Evolutionary conservation across 1,140 invertebrate species (phyloP).

Genomic region (Acyrthosiphon pisum): DNA sequence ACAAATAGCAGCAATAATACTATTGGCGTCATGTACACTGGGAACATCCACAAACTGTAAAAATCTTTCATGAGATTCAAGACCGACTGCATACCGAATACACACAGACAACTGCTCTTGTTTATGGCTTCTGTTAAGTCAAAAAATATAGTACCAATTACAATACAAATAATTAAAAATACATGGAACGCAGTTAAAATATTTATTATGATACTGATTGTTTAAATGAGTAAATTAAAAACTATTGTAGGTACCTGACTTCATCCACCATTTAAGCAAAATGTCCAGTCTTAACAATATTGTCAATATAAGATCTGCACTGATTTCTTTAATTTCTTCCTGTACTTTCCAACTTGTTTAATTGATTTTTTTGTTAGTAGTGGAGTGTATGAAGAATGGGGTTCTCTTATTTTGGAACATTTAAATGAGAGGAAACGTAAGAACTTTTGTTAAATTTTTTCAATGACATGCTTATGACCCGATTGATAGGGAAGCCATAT

Average conservation of each 20-base stretch:
- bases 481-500: no score
- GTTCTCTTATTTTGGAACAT: no score
- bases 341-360: no score
- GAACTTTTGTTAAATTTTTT: no score
- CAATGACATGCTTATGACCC: no score
- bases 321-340: no score
- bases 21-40: not conserved
- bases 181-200: conserved; percentile 59
- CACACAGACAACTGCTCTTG: not conserved
- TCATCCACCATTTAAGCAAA: not conserved
- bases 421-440: no score
- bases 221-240: not conserved
- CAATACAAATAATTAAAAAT: not conserved
- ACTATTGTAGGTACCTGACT: not conserved
- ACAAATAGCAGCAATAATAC: not conserved
- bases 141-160: not conserved
- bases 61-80: not conserved
- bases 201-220: not conserved
- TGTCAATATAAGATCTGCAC: no score
- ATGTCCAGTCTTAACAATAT: not conserved
- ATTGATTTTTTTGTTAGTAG: no score
- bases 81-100: not conserved
- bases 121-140: not conserved
- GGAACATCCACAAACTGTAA: conserved; percentile 10
- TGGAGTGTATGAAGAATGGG: no score